Conservation (phyloP, 1,140 invertebrate genomes). For the Penaeus chinensis region DNA sequence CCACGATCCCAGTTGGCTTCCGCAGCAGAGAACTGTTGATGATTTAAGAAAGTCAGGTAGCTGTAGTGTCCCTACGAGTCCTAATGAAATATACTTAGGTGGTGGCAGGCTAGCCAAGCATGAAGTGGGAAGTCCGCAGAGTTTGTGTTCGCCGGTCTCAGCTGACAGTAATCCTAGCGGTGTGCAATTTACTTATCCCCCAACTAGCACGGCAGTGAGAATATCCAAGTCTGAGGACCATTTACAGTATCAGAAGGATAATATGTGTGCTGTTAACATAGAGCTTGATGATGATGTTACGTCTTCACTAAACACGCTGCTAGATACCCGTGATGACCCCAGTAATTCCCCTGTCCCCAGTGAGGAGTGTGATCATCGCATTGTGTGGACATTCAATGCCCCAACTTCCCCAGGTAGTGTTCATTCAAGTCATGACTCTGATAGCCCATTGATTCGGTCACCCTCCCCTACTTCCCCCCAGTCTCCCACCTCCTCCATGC, state of each 20-base stretch:
- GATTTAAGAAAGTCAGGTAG: slow-evolving; percentile 55
- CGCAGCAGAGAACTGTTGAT: slow-evolving; percentile 55
- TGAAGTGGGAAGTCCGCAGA: slow-evolving; percentile 57
- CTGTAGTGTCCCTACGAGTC: slow-evolving; percentile 60
- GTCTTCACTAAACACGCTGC: slow-evolving; percentile 88
- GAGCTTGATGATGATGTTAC: slow-evolving; percentile 90
- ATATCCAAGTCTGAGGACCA: slow-evolving; percentile 89
- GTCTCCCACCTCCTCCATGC: slow-evolving; percentile 81
- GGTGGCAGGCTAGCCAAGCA: slow-evolving; percentile 37
- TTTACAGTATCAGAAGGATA: slow-evolving; percentile 81
- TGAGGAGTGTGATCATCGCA: slow-evolving; percentile 72
- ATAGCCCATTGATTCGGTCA: slow-evolving; percentile 75
- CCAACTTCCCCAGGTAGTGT: slow-evolving; percentile 74
- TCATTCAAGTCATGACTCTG: slow-evolving; percentile 74
- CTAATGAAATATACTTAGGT: slow-evolving; percentile 51
- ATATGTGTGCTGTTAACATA: slow-evolving; percentile 84
- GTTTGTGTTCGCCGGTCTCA: slow-evolving; percentile 58
- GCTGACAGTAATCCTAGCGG: slow-evolving; percentile 64
- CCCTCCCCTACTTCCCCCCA: slow-evolving; percentile 83
- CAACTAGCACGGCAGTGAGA: slow-evolving; percentile 73
- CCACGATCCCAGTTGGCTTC: slow-evolving; percentile 69
- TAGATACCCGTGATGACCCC: slow-evolving; percentile 77
- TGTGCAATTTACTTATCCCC: slow-evolving; percentile 64
- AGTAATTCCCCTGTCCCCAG: slow-evolving; percentile 60
- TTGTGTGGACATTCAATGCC: slow-evolving; percentile 92